Base-by-base conservation (phyloP, 2,797 vertebrate species). In the Antennarius maculatus region DNA sequence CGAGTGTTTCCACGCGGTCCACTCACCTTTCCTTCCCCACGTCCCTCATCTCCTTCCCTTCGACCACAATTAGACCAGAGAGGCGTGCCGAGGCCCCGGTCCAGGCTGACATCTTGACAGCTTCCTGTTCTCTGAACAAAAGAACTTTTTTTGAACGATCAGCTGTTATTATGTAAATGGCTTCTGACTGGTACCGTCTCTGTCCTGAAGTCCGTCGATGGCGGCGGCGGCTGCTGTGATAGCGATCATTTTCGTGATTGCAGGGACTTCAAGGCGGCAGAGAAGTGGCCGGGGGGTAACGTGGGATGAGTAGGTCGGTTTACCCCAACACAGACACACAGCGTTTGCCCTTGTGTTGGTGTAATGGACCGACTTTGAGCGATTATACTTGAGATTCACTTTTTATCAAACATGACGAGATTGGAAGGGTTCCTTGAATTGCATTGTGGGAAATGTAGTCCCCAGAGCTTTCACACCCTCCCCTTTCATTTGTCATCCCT, bases 161-260 rank as follows among this genome's bases (percentile, higher is more conserved):
- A 96, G 94, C 94, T 93, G 94, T 96, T 97, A 97, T 98, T 97
- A 98, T 97, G 96, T 93, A 98, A 97, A 98, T 97, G 71, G 87
- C 85, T 92, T 91, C 93, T 92, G 93, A 93, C 93, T 94, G 92
- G 81, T 81, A 93, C 93, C 91, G 94, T 73, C 77, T 81, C 70
- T n/a, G 69, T 76, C 67, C 57, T 7, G 14, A 10, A 23, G 74
- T 73, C 73, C 54, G 71, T 65, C n/a, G 7, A 34, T 12, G 29
- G 52, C 18, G 47, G 48, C n/a, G 42, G 69, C 17, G 7, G 63
- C 55, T 16, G 79, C 47, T 2, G 64, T 91, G 95, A 96, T 95
- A 93, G 95, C 92, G 93, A 95, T 98, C 95, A 96, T 96, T 96
- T 95, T 92, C 92, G 92, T 97, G 96, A 97, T 97, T 97, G 94